Evolutionary conservation across 2,888 invertebrate genomes (phyloP), one percentile per base, ranked within the genome.

Genomic region (Priocnemis perturbator): DNA sequence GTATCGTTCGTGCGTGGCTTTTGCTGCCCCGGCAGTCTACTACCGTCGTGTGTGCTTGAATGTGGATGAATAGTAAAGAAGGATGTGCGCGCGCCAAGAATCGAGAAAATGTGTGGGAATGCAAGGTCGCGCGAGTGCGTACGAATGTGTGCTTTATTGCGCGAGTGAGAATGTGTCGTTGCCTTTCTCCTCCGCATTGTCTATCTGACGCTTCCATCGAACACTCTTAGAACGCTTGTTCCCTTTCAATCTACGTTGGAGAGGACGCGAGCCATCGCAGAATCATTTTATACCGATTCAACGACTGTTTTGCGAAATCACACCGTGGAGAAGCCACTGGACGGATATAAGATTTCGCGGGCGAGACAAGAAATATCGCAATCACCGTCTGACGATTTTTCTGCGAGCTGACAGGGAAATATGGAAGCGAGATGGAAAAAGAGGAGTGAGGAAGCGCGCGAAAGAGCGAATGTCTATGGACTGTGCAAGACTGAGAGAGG

Each of bases 401-500:
- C 37, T 37, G 37, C 50, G 60, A 26, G 4, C 3, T 23, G 21
- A 23, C n/a, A 0, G 7, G 15, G 45, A 37, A 3, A 11, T 23
- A 23, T 50, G 65, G 61, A 37, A 30, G 64, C 11, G 19, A 26
- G 58, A 60, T 37, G 58, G 26, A 62, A 37, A 52, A 30, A 17
- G 48, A 26, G 58, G n/a, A 37, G 60, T 19, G 26, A 48, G 55
- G 63, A 60, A 70, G 64, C 44, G 11, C 20, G 63, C 26, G 23
- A 63, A 50, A 21, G 79, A 64, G 70, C 60, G 83, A 82, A 74
- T 85, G 85, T 81, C 76, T 77, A 76, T 83, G 83, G 81, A 86
- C 81, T 84, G 84, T 83, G 86, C 76, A 85, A 85, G 85, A 86
- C 86, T 86, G 85, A 85, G 83, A 86, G 83, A 86, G 80, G 82